Evolutionary conservation across 2,797 vertebrate genomes (phyloP).

Genomic region (Margarornis squamiger): DNA sequence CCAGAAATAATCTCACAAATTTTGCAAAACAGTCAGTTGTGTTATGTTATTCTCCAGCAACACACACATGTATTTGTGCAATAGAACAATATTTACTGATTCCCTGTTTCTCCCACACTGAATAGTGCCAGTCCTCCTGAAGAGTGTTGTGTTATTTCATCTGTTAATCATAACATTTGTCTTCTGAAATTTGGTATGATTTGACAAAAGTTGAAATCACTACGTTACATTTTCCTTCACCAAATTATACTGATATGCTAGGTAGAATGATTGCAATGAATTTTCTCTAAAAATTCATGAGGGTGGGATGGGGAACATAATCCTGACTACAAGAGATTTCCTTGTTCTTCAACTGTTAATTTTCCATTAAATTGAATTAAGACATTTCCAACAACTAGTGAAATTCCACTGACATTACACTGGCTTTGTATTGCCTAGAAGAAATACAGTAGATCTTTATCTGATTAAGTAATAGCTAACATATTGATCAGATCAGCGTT

Average conservation of each 20-base stretch:
- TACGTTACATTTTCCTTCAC: background rate
- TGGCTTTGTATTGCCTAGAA: background rate
- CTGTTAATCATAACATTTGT: background rate
- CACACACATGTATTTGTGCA: background rate
- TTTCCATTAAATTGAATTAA: background rate
- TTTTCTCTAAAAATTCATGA: background rate
- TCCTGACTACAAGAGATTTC: background rate
- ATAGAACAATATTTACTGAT: background rate
- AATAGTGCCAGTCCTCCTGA: background rate
- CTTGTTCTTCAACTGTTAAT: background rate
- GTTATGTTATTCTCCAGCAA: background rate
- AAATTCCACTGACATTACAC: background rate
- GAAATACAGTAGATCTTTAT: background rate
- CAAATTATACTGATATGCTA: background rate
- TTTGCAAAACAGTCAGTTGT: background rate
- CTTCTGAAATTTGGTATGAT: background rate
- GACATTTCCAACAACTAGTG: background rate
- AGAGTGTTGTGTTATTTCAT: background rate
- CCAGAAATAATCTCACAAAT: background rate
- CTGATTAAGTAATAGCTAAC: background rate
- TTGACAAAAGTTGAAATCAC: background rate
- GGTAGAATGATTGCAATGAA: background rate
- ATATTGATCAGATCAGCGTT: background rate
- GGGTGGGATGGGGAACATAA: background rate
- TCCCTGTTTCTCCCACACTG: background rate